Evolutionary conservation across 2,797 vertebrate genomes (phyloP), one percentile per base, ranked within the genome.

Genomic region (Falco cherrug): DNA sequence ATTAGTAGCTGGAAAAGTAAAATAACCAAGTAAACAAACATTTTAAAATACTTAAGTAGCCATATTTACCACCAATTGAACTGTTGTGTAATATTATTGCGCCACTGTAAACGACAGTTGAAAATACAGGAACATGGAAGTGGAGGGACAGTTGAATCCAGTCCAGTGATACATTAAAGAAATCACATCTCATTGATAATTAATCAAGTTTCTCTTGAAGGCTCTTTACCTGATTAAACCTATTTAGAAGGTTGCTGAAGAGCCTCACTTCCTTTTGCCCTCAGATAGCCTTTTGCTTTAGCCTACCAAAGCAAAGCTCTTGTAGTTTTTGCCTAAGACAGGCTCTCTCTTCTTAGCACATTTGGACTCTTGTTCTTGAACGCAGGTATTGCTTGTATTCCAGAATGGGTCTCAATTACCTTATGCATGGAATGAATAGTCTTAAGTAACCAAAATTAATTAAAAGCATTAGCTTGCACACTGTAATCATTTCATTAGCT

Each of bases 81-180:
- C 5, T 9, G 11, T 9, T 29, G 13, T 4, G 6, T 20, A 50
- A 28, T 25, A 25, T 35, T 57, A 50, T 61, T 33, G 82, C 1
- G 0, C n/a, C 47, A 76, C 39, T 2, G 1, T 16, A 81, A 87
- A 82, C 6, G 17, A 70, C 0, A 0, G 14, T 26, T 22, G 25
- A 85, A 63, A 75, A 59, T n/a, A 54, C 20, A 69, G 41, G 39
- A 90, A 60, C 9, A 1, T 0, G 13, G 56, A 9, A 87, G 8
- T 0, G 6, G 47, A 51, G 18, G 18, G 3, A 94, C 6, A 61
- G 59, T 0, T 75, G 85, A 69, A 86, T 25, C 35, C 73, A 67
- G 56, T 21, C 75, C 70, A 69, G 67, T 2, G 43, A 39, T 15
- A 71, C 0, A 0, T 61, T 54, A 63, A 5, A 89, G 13, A 87